phyloP scores from a whole-genome alignment of 1,140 invertebrate species.

The Bactericera cockerelli region DNA sequence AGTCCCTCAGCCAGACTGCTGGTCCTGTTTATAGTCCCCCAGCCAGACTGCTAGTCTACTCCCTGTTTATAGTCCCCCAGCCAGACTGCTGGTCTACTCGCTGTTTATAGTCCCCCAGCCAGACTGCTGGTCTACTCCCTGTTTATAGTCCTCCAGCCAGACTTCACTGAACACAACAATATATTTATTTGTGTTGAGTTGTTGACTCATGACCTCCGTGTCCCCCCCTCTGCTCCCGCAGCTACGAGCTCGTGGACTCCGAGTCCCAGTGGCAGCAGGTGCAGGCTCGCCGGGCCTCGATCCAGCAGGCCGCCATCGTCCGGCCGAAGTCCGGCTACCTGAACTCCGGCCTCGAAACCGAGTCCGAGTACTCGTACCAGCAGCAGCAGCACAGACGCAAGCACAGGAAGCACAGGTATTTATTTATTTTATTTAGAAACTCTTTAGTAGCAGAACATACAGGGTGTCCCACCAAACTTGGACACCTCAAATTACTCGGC shows the following conservation, averaged over 20 bases:
- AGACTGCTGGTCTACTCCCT: too few relatives aligned
- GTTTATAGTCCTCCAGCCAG: too few relatives aligned
- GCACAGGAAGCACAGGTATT: conserved; percentile 48
- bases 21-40: too few relatives aligned
- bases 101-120: too few relatives aligned
- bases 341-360: conserved; percentile 34
- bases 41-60: too few relatives aligned
- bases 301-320: conserved; percentile 49
- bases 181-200: too few relatives aligned
- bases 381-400: conserved; percentile 33
- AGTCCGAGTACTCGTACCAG: conserved; percentile 35
- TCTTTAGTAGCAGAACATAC: too few relatives aligned
- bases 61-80: too few relatives aligned
- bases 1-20: too few relatives aligned
- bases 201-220: too few relatives aligned
- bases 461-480: background rate
- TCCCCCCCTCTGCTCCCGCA: conserved; percentile 22
- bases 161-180: too few relatives aligned
- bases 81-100: too few relatives aligned
- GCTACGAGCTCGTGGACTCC: conserved; percentile 64
- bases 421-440: background rate
- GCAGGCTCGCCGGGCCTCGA: conserved; percentile 48
- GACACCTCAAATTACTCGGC: background rate
- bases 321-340: conserved; percentile 28
- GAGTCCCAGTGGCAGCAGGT: conserved; percentile 75